A percentile compares a stretch with the other conserved stretches of the same genome.
Evolutionary conservation across 2,113 vertebrate genomes (phyloP).

Genomic region (Bucco capensis): DNA sequence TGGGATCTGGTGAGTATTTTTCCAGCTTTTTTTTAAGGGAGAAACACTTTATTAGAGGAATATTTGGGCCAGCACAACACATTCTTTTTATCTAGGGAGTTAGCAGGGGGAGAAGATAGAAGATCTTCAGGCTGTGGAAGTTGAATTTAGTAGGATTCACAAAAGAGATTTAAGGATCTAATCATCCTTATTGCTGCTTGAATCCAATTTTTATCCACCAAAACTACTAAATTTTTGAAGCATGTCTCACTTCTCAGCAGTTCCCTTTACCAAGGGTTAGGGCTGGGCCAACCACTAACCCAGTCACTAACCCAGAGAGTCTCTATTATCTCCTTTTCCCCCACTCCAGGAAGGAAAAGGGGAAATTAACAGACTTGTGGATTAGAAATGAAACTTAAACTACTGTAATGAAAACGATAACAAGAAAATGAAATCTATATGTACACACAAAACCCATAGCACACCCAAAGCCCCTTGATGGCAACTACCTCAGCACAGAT

Average conservation of each 20-base stretch:
- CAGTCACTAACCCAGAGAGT: no score
- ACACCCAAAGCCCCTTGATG: no score
- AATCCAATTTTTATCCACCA: constrained; percentile 44
- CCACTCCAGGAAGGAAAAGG: no score
- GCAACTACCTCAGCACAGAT: no score
- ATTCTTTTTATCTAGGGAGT: neutral
- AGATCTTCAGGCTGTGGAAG: constrained; percentile 7
- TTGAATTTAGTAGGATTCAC: constrained; percentile 26
- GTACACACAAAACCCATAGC: no score
- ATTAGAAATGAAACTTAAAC: no score
- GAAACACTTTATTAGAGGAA: neutral
- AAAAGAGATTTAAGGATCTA: constrained; percentile 47
- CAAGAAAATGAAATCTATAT: no score
- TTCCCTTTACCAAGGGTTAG: no score
- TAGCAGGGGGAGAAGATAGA: neutral
- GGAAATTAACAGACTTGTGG: no score
- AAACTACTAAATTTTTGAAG: constrained; percentile 53
- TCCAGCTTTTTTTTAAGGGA: neutral
- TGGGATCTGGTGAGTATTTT: neutral
- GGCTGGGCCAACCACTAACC: no score
- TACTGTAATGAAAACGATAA: no score
- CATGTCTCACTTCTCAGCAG: neutral
- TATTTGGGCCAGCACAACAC: neutral
- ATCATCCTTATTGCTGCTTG: constrained; percentile 31
- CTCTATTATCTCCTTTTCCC: no score